Evolutionary conservation across 2,797 vertebrate species (phyloP), one percentile per base, ranked within the genome.

Genomic region (Halcyon smyrnensis): DNA sequence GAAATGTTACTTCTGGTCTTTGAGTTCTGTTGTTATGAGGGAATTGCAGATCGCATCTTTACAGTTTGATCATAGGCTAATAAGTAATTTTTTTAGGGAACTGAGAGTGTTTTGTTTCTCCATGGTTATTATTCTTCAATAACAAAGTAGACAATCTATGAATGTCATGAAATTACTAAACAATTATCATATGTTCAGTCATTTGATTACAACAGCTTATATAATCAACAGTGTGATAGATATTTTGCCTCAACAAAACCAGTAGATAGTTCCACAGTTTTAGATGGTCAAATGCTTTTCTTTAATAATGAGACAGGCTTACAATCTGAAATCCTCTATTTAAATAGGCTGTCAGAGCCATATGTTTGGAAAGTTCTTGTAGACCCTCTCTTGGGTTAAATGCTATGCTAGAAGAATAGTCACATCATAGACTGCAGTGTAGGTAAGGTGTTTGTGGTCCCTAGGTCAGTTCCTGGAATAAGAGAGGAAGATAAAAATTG

Each of bases 91-190:
- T 85, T 62, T 57, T 28, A 57, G 30, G 63, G 14, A 69, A 34
- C 18, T 59, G 6, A 18, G 24, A 46, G 12, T 5, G 2, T 67
- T 74, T 2, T 50, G 8, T 71, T 77, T 87, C 12, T 71, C 30
- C 9, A 20, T 10, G 0, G 0, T 39, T 43, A 7, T 23, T 37
- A 39, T 60, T 77, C 25, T 37, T 9, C 37, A 53, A 8, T 50
- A 75, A 43, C 6, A n/a, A 45, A n/a, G 8, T 9, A 41, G 39
- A 18, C 28, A 80, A 15, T 12, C 7, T 53, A 15, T 46, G 15
- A 64, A 45, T 36, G 3, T 63, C 20, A 78, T 45, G 30, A 82
- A 75, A 17, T 9, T 59, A 17, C 8, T 46, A 27, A 74, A 37
- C 32, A 13, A 1, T 48, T 39, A 8, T 43, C 6, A 9, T 34